Percentiles rank a stretch among this genome's conserved stretches.
Evolutionary conservation across 1,140 invertebrate genomes (phyloP).

Genomic region (Choristoneura fumiferana): DNA sequence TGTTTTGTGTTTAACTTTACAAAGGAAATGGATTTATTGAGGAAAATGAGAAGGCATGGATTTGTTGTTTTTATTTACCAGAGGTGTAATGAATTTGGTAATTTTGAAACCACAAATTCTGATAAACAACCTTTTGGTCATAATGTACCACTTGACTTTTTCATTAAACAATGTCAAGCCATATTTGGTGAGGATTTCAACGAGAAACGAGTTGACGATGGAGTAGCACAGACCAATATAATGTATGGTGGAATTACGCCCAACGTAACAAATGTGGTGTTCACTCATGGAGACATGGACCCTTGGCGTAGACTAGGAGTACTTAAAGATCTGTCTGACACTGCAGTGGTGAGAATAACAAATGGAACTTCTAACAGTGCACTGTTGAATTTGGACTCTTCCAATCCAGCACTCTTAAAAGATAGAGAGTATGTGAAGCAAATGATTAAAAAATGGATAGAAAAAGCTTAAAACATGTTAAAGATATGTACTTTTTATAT

Average conservation of each 20-base stretch:
- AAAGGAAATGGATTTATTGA: too few species aligned
- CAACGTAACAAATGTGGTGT: slow-evolving; percentile 80
- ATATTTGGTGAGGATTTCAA: slow-evolving; percentile 56
- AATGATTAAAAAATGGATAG: slow-evolving; percentile 64
- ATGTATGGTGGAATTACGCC: slow-evolving; percentile 66
- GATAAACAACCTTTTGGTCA: slow-evolving; percentile 84
- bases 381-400: slow-evolving; percentile 36
- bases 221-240: too few species aligned
- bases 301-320: slow-evolving; percentile 82
- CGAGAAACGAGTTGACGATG: slow-evolving; percentile 60
- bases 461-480: too few species aligned
- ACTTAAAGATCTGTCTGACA: too few species aligned
- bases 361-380: slow-evolving; percentile 54
- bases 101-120: slow-evolving; percentile 85
- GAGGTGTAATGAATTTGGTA: slow-evolving; percentile 91
- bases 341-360: slow-evolving; percentile 53
- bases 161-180: slow-evolving; percentile 42
- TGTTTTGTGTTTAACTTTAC: background rate
- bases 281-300: slow-evolving; percentile 81
- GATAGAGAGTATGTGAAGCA: slow-evolving; percentile 51
- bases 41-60: slow-evolving; percentile 29
- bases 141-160: slow-evolving; percentile 61
- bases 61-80: slow-evolving; percentile 80
- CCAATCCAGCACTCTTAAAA: slow-evolving; percentile 53
- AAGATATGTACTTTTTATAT: too few species aligned